Evolutionary conservation across 92 coral and sea anemone genomes (phyloP), one percentile per base, ranked within the genome.

Genomic region (Epizoanthus illoricatus): DNA sequence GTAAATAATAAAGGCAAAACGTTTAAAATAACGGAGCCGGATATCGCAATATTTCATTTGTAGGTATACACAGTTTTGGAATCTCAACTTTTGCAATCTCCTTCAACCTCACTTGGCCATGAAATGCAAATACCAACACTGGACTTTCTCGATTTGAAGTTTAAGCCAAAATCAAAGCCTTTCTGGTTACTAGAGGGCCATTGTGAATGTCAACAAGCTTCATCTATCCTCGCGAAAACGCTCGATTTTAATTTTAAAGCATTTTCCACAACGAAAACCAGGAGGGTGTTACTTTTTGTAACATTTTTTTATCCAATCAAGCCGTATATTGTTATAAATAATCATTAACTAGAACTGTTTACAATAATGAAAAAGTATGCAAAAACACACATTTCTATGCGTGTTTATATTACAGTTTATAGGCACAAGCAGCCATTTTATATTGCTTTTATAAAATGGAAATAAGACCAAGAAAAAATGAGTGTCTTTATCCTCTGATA

Each of bases 181-280:
- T 58, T 4, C 68, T 16, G 69, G 80, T 75, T 75, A 75, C 67
- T 33, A 75, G 67, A 75, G 80, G 80, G 80, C 80, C 80, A 59
- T 75, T 75, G 69, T 75, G 80, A 59, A 75, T 2, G 49, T 16
- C 68, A 75, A 75, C 59, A 75, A 16, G 41, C 33, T 2, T 75
- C 33, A 75, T 75, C 69, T 75, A 75, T 75, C 80, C 80, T 56
- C 7, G 56, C 5, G 69, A 16, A 75, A 75, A 39, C 66, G 54
- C 55, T 21, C 66, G 55, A 75, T 75, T 75, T 58, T 7, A 59
- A 75, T 75, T 75, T 75, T 10, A 75, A 36, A 36, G 67, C 80
- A 2, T 59, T 75, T 75, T 75, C 80, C 68, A 75, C 43, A 69
- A 36, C 69, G 17, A 58, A 59, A 58, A 75, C 68, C 80, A 4